Conservation (phyloP, 2,113 vertebrate genomes). For the Toxotes jaculatrix region DNA sequence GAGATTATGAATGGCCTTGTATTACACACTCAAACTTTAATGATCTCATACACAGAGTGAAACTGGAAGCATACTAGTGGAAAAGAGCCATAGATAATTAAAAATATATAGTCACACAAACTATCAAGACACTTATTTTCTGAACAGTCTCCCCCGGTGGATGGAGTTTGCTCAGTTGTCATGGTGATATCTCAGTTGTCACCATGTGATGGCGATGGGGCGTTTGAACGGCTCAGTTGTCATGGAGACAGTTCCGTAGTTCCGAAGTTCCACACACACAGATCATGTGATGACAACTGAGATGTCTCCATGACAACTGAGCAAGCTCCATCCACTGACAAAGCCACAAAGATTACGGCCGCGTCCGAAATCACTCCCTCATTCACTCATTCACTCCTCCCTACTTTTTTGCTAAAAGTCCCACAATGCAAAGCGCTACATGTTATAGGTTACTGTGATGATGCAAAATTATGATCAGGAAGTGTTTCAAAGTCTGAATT, state of each 20-base stretch:
- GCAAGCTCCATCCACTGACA: neutral
- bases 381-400: neutral
- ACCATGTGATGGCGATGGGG: neutral
- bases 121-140: neutral
- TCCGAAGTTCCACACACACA: neutral
- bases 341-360: neutral
- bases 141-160: neutral
- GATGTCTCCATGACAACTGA: neutral
- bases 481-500: too few species aligned
- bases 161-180: constrained; percentile 19
- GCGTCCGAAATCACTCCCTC: too few species aligned
- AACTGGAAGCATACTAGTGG: too few species aligned
- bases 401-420: neutral
- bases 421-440: neutral
- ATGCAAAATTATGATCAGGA: neutral
- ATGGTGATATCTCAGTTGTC: constrained; percentile 6
- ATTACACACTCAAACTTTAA: neutral
- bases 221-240: constrained; percentile 14
- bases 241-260: constrained; percentile 6
- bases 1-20: neutral
- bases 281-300: constrained; percentile 1
- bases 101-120: neutral
- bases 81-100: neutral
- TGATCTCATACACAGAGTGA: neutral
- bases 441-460: neutral